Conservation (phyloP, 53 echinoderm and acorn worm species). For the Apostichopus leukothele region DNA sequence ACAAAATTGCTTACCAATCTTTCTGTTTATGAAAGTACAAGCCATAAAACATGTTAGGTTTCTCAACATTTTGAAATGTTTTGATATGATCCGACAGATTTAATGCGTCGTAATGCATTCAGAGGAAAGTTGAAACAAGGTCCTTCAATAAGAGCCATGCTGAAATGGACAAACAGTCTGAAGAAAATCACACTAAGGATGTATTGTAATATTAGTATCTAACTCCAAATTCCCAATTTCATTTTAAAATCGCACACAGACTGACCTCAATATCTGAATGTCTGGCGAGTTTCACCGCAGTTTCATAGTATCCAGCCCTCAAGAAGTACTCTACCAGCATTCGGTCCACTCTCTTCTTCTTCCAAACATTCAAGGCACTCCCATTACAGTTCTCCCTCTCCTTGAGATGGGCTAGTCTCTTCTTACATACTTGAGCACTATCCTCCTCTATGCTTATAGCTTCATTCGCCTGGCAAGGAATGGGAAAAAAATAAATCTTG, state of each 20-base stretch:
- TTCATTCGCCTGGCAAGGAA: constrained; percentile 55
- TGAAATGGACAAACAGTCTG: too few species aligned
- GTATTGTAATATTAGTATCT: too few species aligned
- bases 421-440: constrained; percentile 84
- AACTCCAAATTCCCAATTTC: background rate
- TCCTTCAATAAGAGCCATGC: too few species aligned
- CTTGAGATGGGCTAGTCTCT: constrained; percentile 81
- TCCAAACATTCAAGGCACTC: constrained; percentile 70
- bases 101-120: too few species aligned
- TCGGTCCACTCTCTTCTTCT: constrained; percentile 80
- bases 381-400: constrained; percentile 72
- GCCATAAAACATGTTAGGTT: too few species aligned
- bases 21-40: too few species aligned
- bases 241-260: background rate
- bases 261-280: constrained; percentile 88
- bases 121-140: too few species aligned
- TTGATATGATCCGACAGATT: too few species aligned
- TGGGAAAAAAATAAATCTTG: too few species aligned
- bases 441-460: constrained; percentile 85
- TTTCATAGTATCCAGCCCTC: constrained; percentile 90
- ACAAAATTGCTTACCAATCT: too few species aligned
- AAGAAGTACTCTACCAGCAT: constrained; percentile 97
- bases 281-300: constrained; percentile 79
- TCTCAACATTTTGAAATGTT: too few species aligned
- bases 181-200: too few species aligned